Conservation (phyloP, 2,113 vertebrate genomes). For the Pelodiscus sinensis region DNA sequence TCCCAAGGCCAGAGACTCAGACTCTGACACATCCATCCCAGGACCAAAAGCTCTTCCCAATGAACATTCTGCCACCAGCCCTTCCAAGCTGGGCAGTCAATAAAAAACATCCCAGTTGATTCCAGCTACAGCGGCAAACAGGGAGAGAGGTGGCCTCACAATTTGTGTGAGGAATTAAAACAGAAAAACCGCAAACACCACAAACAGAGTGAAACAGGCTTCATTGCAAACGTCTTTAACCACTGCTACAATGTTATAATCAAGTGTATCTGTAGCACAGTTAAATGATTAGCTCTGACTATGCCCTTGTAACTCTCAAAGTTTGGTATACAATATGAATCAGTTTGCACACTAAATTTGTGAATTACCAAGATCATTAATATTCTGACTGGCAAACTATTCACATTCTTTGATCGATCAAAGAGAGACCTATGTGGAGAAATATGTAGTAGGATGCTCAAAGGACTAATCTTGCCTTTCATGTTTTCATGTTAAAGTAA, state of each 20-base stretch:
- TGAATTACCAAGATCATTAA: neutral
- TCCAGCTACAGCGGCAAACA: neutral
- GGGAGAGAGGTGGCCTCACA: neutral
- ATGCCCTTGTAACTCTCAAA: neutral
- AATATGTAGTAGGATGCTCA: neutral
- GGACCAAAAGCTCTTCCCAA: neutral
- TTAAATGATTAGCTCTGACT: neutral
- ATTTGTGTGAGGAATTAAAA: neutral
- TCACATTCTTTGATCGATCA: slow-evolving; percentile 1
- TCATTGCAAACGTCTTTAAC: neutral
- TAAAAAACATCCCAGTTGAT: neutral
- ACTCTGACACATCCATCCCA: neutral
- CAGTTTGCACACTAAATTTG: neutral
- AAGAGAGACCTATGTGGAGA: neutral
- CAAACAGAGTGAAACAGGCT: rapidly evolving
- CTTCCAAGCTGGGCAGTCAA: neutral
- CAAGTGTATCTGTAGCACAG: neutral
- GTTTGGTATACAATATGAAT: neutral
- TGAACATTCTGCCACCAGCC: neutral
- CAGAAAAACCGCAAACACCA: neutral
- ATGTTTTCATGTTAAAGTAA: neutral
- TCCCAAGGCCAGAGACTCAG: neutral
- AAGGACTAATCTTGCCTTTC: slow-evolving; percentile 6
- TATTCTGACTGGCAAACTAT: neutral
- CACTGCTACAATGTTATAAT: rapidly evolving